phyloP scores from a whole-genome alignment of 2,888 invertebrate genomes.

The Patella depressa region DNA sequence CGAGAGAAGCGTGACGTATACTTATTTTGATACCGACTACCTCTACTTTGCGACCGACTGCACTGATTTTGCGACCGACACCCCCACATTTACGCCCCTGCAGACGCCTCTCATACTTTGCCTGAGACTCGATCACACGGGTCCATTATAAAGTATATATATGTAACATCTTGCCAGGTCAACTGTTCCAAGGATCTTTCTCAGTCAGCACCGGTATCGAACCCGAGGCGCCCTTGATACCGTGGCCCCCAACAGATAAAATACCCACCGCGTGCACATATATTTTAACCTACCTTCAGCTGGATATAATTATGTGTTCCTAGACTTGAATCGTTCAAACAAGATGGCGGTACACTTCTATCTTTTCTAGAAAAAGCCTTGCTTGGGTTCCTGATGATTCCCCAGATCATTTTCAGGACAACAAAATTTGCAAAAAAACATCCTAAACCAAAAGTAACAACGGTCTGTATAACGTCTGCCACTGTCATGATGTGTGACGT shows the following conservation, averaged over 20 bases:
- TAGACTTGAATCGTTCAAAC: slow-evolving; percentile 46
- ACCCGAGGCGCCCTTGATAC: not conserved
- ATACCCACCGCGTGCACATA: too few relatives aligned
- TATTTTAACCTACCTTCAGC: slow-evolving; percentile 40
- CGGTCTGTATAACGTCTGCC: not conserved
- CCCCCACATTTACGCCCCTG: too few relatives aligned
- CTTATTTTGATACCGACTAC: too few relatives aligned
- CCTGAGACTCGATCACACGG: too few relatives aligned
- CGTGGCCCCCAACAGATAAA: too few relatives aligned
- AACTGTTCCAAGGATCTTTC: not conserved
- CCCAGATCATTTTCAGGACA: slow-evolving; percentile 8
- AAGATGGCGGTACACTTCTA: slow-evolving; percentile 44
- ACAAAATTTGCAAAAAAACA: slow-evolving; percentile 6
- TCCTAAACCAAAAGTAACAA: not conserved
- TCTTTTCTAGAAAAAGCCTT: slow-evolving; percentile 34
- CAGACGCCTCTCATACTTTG: too few relatives aligned
- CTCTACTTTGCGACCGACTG: too few relatives aligned
- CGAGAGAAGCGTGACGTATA: too few relatives aligned
- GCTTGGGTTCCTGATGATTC: slow-evolving; percentile 8
- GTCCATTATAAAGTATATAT: too few relatives aligned
- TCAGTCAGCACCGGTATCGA: too few relatives aligned
- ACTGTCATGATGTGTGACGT: not conserved
- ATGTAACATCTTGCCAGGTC: not conserved
- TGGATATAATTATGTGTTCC: slow-evolving; percentile 50
- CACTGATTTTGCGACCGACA: too few relatives aligned